phyloP scores from a whole-genome alignment of 2,888 invertebrate species.

The Neoitamus cyanurus region DNA sequence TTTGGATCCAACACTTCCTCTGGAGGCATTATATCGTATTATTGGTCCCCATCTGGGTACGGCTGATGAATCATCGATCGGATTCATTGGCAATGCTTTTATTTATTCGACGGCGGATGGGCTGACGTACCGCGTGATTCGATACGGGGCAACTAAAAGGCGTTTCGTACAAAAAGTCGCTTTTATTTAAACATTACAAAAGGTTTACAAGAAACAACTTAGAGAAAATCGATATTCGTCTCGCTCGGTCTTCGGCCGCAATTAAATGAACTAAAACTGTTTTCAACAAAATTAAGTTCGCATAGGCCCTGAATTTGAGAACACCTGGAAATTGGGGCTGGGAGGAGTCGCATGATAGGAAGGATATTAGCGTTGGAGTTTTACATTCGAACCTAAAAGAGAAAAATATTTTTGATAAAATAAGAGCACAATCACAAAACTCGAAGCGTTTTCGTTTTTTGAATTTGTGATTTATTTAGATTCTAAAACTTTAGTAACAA shows the following conservation, averaged over 20 bases:
- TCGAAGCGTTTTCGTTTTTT: constrained; percentile 42
- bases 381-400: constrained; percentile 52
- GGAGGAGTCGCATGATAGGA: constrained; percentile 12
- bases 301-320: constrained; percentile 20
- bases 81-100: neutral
- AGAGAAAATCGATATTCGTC: constrained; percentile 12
- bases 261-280: neutral
- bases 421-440: constrained; percentile 16
- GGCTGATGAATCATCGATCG: neutral
- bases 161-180: constrained; percentile 18
- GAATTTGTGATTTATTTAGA: constrained; percentile 39
- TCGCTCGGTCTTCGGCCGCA: constrained; percentile 6
- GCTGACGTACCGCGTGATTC: neutral
- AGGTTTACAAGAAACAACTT: constrained; percentile 25
- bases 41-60: neutral
- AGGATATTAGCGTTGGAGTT: constrained; percentile 49
- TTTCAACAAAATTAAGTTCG: constrained; percentile 30
- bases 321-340: constrained; percentile 28
- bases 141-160: constrained; percentile 3
- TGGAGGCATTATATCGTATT: neutral
- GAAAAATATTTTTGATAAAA: constrained; percentile 43
- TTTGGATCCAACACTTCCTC: neutral
- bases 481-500: constrained; percentile 33
- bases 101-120: neutral
- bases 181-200: constrained; percentile 35